A percentile compares a stretch with the other conserved stretches of the same genome.
phyloP scores from a whole-genome alignment of 2,888 invertebrate genomes.

The Lapara coniferarum region DNA sequence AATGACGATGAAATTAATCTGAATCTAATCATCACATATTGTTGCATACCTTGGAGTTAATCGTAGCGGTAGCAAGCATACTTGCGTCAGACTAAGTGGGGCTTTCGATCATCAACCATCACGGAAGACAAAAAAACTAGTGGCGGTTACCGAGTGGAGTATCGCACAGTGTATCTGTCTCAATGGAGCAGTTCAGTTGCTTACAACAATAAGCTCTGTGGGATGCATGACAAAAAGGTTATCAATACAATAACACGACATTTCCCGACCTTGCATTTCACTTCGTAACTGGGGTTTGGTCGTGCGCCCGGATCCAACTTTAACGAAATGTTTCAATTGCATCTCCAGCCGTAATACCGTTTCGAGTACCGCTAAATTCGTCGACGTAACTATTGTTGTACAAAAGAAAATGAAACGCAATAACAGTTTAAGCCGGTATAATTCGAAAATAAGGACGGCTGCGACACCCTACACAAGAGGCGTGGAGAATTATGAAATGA shows the following conservation, averaged over 20 bases:
- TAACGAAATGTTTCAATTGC: slow-evolving; percentile 64
- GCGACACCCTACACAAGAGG: slow-evolving; percentile 34
- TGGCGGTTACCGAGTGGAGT: slow-evolving; percentile 59
- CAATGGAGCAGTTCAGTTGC: slow-evolving; percentile 69
- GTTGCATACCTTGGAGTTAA: slow-evolving; percentile 52
- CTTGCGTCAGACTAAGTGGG: slow-evolving; percentile 66
- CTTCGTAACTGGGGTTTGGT: slow-evolving; percentile 72
- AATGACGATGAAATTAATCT: slow-evolving; percentile 47
- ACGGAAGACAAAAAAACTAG: slow-evolving; percentile 61
- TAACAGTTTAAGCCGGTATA: slow-evolving; percentile 28
- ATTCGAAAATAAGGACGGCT: slow-evolving; percentile 30
- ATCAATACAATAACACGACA: slow-evolving; percentile 67
- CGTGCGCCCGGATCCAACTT: slow-evolving; percentile 67
- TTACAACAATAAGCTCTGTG: slow-evolving; percentile 68
- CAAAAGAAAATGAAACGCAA: slow-evolving; percentile 45
- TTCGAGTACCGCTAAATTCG: slow-evolving; percentile 67
- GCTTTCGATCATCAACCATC: slow-evolving; percentile 67
- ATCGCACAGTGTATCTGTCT: slow-evolving; percentile 75
- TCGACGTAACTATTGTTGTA: slow-evolving; percentile 59
- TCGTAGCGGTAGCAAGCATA: slow-evolving; percentile 46
- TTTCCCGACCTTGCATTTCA: slow-evolving; percentile 74
- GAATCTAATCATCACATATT: slow-evolving; percentile 45
- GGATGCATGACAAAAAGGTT: slow-evolving; percentile 75
- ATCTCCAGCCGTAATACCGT: slow-evolving; percentile 69
- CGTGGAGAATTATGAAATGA: slow-evolving; percentile 28